Percentiles rank a stretch among this genome's conserved stretches.
Evolutionary conservation across 2,113 vertebrate species (phyloP).

Genomic region (Heterocephalus glaber): DNA sequence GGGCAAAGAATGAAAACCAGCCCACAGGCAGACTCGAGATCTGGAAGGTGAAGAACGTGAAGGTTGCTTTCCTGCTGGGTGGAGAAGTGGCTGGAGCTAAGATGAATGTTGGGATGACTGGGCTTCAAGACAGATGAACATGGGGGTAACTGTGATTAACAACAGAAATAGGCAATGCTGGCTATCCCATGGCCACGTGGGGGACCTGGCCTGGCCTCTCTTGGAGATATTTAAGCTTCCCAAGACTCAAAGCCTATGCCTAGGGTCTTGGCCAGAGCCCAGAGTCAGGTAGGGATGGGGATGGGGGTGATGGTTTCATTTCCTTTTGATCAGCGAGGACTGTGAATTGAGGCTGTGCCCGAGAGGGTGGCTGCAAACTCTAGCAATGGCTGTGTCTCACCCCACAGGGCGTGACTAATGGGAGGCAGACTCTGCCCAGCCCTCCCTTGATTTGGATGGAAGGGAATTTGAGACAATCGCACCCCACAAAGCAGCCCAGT

Average conservation of each 20-base stretch:
- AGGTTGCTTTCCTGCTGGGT: not conserved
- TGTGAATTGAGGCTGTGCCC: not conserved
- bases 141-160: not conserved
- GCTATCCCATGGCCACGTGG: not conserved
- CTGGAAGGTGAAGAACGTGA: not conserved
- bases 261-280: not conserved
- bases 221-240: not conserved
- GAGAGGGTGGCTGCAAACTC: not conserved
- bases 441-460: constrained; percentile 71
- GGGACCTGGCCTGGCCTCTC: not conserved
- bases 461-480: constrained; percentile 73
- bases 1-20: not conserved
- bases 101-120: fast-evolving
- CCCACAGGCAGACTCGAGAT: fast-evolving
- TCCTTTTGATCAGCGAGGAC: constrained; percentile 62
- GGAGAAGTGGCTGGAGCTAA: not conserved
- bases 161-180: not conserved
- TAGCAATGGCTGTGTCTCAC: constrained; percentile 62
- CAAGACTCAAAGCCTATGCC: not conserved
- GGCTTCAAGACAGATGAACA: not conserved
- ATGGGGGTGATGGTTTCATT: not conserved
- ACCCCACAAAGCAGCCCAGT: constrained; percentile 52
- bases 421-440: constrained; percentile 72
- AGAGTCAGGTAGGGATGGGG: constrained; percentile 58
- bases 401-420: constrained; percentile 83